Percentiles rank a stretch among this genome's conserved stretches.
These are phyloP conservation scores for Drosophila prosaltans DNA, from an alignment of 1,140 invertebrate genomes.

Conservation along the genomic window DNA sequence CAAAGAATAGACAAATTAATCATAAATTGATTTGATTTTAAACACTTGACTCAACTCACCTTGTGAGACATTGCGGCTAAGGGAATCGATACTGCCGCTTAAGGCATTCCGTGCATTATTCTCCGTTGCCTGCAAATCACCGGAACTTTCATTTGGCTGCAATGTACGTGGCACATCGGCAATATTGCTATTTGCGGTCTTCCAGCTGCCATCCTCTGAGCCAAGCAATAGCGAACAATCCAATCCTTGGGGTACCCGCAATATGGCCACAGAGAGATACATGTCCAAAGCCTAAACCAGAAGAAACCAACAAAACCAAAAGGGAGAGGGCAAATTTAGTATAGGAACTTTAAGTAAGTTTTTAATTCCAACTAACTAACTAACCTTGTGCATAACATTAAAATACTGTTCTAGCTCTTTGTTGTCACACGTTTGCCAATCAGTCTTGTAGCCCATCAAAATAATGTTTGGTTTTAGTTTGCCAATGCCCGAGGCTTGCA, in stretches of 20 bases:
- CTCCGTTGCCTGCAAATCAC: constrained; percentile 72
- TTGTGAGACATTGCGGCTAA: constrained; percentile 81
- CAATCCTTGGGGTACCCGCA: constrained; percentile 92
- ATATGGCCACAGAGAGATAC: constrained; percentile 94
- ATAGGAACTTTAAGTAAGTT: no score
- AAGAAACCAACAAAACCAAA: no score
- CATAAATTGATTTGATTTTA: background rate
- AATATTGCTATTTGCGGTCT: constrained; percentile 46
- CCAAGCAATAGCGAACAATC: constrained; percentile 88
- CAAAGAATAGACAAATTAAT: constrained; percentile 18
- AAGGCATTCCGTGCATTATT: constrained; percentile 60
- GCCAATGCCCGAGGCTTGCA: constrained; percentile 93
- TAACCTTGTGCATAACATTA: constrained; percentile 94
- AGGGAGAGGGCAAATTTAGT: no score
- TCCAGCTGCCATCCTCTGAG: constrained; percentile 83
- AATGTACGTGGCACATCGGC: constrained; percentile 75
- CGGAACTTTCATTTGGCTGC: constrained; percentile 79
- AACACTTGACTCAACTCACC: constrained; percentile 47
- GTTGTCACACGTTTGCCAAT: constrained; percentile 91
- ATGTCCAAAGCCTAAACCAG: constrained; percentile 90
- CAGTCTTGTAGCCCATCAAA: constrained; percentile 95
- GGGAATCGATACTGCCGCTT: constrained; percentile 78
- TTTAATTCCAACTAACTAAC: background rate
- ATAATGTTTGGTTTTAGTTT: constrained; percentile 95
- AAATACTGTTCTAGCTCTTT: constrained; percentile 93